Evolutionary conservation across 64 coral and sea anemone species (phyloP), one percentile per base, ranked within the genome.

Genomic region (Cladopsammia gracilis): DNA sequence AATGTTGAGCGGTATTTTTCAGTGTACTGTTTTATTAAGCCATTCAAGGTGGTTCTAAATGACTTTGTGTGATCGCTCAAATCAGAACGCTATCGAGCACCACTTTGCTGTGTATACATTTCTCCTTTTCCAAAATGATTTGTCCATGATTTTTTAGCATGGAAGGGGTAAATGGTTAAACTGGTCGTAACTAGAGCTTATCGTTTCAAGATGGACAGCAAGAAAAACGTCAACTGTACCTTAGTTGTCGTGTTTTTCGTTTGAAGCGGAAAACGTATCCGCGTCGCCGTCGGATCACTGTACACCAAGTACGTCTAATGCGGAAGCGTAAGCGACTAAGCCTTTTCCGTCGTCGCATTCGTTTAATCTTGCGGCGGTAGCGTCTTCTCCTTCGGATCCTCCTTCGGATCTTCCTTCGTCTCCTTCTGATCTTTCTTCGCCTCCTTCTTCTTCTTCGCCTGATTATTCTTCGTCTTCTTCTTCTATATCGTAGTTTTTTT

Each of bases 391-490:
- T 84, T 84, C 80, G 44, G 18, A 4, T 5, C 45, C 62, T 48
- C 26, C 72, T n/a, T n/a, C n/a, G n/a, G n/a, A n/a, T n/a, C n/a
- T n/a, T n/a, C n/a, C n/a, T 51, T 48, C 72, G 43, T 48, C 5
- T n/a, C 46, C 72, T 75, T 34, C 34, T 0, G 34, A 34, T 34
- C 34, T 34, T 34, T 12, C 78, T 25, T 34, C 58, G 34, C 47
- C 58, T 61, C 42, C 57, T 82, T 64, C 58, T 59, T 49, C 45
- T 66, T 18, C 42, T 66, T 50, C 61, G 60, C 43, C 44, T 66
- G 20, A 66, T 64, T 49, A 24, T 49, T 84, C 60, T 68, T 22
- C 61, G 7, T 22, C 80, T 66, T 24, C 45, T 84, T 84, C 80
- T 44, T 25, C 8, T 8, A 0, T 8, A 5, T 67, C 26, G 60